Conservation (phyloP, 2,113 vertebrate genomes). For the Eira barbara region DNA sequence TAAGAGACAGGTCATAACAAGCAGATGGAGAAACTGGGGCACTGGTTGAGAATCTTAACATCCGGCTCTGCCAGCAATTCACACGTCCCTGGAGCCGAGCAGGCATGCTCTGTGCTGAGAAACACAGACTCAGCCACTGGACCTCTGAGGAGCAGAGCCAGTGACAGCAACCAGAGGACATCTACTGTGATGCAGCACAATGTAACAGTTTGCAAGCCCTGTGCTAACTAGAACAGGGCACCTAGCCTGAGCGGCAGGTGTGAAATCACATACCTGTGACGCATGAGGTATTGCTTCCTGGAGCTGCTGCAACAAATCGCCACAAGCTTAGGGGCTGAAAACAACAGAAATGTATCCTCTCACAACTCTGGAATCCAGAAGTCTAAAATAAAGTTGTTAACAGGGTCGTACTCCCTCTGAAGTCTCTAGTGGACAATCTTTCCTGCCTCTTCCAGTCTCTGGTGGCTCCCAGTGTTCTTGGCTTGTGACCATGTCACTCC, state of each 20-base stretch:
- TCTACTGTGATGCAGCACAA: background rate
- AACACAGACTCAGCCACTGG: background rate
- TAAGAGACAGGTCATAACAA: conserved; percentile 15
- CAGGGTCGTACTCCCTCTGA: rapidly evolving
- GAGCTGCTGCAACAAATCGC: background rate
- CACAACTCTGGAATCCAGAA: background rate
- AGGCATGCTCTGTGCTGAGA: background rate
- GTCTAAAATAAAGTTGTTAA: background rate
- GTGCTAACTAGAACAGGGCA: background rate
- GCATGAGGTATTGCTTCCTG: rapidly evolving
- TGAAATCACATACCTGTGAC: background rate
- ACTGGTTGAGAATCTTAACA: background rate
- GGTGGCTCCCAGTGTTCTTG: background rate
- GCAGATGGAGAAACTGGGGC: conserved; percentile 34
- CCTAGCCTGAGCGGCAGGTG: background rate
- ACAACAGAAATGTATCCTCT: background rate
- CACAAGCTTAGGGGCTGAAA: background rate
- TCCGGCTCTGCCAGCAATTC: background rate
- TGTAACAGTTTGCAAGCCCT: background rate
- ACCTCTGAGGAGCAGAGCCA: background rate
- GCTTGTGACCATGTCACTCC: background rate
- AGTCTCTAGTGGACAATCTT: rapidly evolving
- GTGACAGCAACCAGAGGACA: background rate
- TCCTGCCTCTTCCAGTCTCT: background rate
- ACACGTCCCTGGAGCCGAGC: background rate